These are phyloP conservation scores for Bolborhynchus lineola DNA, from an alignment of 2,113 vertebrate species.

Conservation along the genomic window DNA sequence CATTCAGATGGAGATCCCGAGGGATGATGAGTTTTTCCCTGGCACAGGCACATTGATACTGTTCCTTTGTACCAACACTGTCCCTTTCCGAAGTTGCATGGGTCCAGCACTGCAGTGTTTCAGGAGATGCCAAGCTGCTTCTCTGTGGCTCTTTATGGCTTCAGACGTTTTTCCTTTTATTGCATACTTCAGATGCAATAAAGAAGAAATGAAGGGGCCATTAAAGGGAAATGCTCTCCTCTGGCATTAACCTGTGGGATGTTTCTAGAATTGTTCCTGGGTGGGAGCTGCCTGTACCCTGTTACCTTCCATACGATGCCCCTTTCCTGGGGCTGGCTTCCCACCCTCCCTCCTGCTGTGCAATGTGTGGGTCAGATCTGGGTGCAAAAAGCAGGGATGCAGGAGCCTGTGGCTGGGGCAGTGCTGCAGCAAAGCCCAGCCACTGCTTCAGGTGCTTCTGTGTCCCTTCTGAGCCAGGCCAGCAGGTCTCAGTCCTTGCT, in stretches of 20 bases:
- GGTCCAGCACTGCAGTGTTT: not conserved
- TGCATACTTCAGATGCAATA: constrained; percentile 1
- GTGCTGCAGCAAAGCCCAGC: not conserved
- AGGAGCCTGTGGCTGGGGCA: not conserved
- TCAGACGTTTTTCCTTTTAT: not conserved
- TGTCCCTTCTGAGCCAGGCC: not conserved
- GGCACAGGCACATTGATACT: not conserved
- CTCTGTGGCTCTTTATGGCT: not conserved
- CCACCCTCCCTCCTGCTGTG: not conserved
- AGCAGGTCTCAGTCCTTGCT: not conserved
- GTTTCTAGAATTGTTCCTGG: not conserved
- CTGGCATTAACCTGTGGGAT: not conserved
- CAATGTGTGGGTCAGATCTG: accelerated
- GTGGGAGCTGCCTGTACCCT: not conserved
- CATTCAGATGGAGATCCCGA: accelerated
- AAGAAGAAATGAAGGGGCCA: not conserved
- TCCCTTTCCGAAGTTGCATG: not conserved
- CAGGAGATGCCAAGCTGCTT: not conserved
- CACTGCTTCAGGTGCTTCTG: not conserved
- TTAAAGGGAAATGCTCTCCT: not conserved
- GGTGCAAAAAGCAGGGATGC: not conserved
- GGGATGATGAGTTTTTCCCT: not conserved
- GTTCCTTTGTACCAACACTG: not conserved
- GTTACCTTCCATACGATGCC: not conserved
- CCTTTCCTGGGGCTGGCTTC: not conserved